Evolutionary conservation across 2,797 vertebrate genomes (phyloP).

Genomic region (Podarcis lilfordi): DNA sequence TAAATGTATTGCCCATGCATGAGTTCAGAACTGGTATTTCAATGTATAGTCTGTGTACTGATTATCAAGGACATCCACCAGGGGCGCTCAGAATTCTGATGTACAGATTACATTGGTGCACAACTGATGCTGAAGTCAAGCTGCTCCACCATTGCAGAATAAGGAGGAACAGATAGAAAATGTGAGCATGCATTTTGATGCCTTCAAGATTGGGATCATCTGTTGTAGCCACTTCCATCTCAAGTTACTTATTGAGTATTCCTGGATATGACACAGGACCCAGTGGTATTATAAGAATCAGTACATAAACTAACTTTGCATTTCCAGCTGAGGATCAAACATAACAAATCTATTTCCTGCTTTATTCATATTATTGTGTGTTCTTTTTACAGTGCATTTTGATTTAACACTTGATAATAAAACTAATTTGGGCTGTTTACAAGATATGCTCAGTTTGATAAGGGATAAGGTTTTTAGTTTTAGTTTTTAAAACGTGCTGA

Average conservation of each 20-base stretch:
- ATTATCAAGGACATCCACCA: conserved; percentile 28
- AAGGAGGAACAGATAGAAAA: background rate
- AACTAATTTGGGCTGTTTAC: conserved; percentile 76
- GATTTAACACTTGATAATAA: conserved; percentile 57
- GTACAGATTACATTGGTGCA: background rate
- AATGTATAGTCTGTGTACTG: conserved; percentile 71
- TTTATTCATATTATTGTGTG: conserved; percentile 64
- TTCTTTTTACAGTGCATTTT: conserved; percentile 45
- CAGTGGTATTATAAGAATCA: conserved; percentile 30
- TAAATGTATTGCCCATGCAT: conserved; percentile 79
- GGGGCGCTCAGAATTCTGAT: conserved; percentile 27
- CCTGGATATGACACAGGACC: background rate
- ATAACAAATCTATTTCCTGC: conserved; percentile 62
- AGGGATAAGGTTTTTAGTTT: conserved; percentile 30
- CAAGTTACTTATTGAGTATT: conserved; percentile 38
- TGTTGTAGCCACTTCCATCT: conserved; percentile 15
- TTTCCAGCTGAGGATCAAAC: conserved; percentile 60
- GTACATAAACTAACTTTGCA: conserved; percentile 70
- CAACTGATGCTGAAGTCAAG: background rate
- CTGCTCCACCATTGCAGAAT: background rate
- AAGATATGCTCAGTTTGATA: conserved; percentile 66
- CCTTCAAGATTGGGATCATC: background rate
- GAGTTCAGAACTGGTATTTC: conserved; percentile 60
- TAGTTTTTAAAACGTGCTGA: background rate
- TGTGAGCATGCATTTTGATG: background rate